phyloP scores from a whole-genome alignment of 1,140 invertebrate genomes.

The Anadara kagoshimensis region DNA sequence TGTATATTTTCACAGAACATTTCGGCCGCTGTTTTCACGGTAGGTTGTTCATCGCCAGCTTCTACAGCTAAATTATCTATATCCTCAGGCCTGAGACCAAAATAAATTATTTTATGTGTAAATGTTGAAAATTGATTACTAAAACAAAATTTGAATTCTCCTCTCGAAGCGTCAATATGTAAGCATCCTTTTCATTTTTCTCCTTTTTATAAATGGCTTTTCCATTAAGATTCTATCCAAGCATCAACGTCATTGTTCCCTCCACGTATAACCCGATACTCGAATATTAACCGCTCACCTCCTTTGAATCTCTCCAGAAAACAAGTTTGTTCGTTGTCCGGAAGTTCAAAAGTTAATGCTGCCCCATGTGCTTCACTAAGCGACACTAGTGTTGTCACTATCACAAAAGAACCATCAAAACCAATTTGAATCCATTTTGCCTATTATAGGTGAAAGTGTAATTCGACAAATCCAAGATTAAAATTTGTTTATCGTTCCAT shows the following conservation, averaged over 20 bases:
- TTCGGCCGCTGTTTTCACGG: conserved; percentile 80
- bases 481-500: no score
- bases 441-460: no score
- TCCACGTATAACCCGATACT: conserved; percentile 91
- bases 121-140: conserved; percentile 99
- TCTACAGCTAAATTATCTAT: conserved; percentile 84
- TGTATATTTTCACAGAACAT: conserved; percentile 93
- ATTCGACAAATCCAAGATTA: no score
- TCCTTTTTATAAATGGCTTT: conserved; percentile 92
- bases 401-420: no score
- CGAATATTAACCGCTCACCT: conserved; percentile 51
- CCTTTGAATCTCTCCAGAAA: conserved; percentile 51
- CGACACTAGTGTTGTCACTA: no score
- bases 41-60: conserved; percentile 53
- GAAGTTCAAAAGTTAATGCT: conserved; percentile 53
- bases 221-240: conserved; percentile 88
- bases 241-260: conserved; percentile 99
- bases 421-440: no score
- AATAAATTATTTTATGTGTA: conserved; percentile 98
- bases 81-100: conserved; percentile 93
- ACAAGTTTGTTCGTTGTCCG: conserved; percentile 52
- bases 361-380: conserved; percentile 19
- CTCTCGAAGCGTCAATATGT: conserved; percentile 85
- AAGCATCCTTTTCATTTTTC: conserved; percentile 92
- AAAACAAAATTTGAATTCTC: conserved; percentile 92